Evolutionary conservation across 2,113 vertebrate species (phyloP).

Genomic region (Apeltes quadracus): DNA sequence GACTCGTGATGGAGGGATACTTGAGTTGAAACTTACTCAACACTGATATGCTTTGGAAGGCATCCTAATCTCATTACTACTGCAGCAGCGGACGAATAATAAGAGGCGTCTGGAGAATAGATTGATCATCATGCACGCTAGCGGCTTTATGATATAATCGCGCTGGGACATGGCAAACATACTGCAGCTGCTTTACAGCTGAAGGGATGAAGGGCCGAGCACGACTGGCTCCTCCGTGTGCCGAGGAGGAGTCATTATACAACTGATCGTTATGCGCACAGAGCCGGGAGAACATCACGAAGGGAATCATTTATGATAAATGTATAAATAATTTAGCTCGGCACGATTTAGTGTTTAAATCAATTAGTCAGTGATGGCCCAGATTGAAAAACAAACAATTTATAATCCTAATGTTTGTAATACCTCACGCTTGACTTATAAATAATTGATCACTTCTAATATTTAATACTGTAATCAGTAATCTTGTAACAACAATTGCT

Average conservation of each 20-base stretch:
- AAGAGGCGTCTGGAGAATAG: constrained; percentile 50
- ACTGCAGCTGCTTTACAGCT: constrained; percentile 15
- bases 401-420: neutral
- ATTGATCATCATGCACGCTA: constrained; percentile 21
- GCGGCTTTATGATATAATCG: constrained; percentile 48
- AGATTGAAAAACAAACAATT: neutral
- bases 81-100: constrained; percentile 56
- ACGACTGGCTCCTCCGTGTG: neutral
- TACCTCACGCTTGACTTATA: neutral
- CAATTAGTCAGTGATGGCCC: neutral
- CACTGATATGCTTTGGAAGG: constrained; percentile 43
- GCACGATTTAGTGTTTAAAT: neutral
- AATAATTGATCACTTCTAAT: neutral
- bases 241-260: neutral
- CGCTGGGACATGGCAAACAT: constrained; percentile 34
- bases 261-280: neutral
- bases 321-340: neutral
- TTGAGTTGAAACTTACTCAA: constrained; percentile 42
- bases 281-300: neutral
- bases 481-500: neutral
- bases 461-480: neutral
- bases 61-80: constrained; percentile 57
- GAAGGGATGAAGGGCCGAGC: too few species aligned
- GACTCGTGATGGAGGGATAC: constrained; percentile 31
- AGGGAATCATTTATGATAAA: too few species aligned